Evolutionary conservation across 2,888 invertebrate species (phyloP), one percentile per base, ranked within the genome.

Genomic region (Cephus nigrinus): DNA sequence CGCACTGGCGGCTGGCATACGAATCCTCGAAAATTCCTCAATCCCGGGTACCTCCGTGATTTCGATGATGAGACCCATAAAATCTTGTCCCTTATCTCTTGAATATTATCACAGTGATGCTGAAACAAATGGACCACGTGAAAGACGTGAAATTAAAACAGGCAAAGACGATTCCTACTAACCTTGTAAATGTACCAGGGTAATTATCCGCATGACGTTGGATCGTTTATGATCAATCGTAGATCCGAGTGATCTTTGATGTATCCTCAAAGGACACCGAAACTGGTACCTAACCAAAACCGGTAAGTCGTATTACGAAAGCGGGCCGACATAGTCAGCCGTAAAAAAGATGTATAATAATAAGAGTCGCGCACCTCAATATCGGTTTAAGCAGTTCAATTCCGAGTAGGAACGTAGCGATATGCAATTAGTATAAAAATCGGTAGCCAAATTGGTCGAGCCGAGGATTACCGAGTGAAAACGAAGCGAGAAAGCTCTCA

Each of bases 401-500:
- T 71, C 71, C 71, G 71, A 71, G 71, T 71, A 71, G 71, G 31
- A 23, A 71, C 32, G 71, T 31, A 32, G 69, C 74, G 78, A 77
- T 76, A 23, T 77, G 73, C 73, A 68, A 75, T 84, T 82, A 79
- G 69, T 77, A 71, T 77, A 75, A 83, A 55, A 84, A 82, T 84
- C 84, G 84, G 83, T 84, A 84, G 84, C 79, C 79, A 82, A 84
- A 84, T 84, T 82, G 84, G 80, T 76, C 76, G 76, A 40, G 69
- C 68, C 78, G 72, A 75, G 75, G 79, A 77, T 69, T 83, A 81
- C 77, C 80, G 76, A 79, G 76, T 69, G 80, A 80, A 79, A 83
- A 83, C 82, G 83, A 82, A 81, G 78, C 79, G 75, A 74, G 77
- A 74, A 80, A 68, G 83, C 80, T 75, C 80, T 75, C 80, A 76